phyloP scores from a whole-genome alignment of 2,888 invertebrate genomes.

The Caenorhabditis macrosperma region DNA sequence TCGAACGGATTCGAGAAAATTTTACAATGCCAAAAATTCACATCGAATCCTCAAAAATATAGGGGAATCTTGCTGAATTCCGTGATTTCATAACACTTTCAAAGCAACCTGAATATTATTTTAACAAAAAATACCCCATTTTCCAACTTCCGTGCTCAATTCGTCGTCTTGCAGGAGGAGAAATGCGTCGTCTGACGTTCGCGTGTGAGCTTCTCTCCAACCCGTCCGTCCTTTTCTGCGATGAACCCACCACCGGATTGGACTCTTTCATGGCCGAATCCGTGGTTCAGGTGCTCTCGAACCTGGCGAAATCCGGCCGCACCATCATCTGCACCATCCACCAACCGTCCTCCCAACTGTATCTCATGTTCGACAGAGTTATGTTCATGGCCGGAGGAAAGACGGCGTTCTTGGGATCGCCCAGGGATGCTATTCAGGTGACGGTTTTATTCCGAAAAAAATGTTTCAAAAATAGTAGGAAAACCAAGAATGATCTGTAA shows the following conservation, averaged over 20 bases:
- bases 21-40: no score
- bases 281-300: constrained; percentile 86
- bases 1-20: no score
- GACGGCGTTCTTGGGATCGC: constrained; percentile 88
- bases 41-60: no score
- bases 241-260: constrained; percentile 92
- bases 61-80: no score
- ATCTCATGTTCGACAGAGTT: constrained; percentile 78
- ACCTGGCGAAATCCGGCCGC: constrained; percentile 72
- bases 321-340: constrained; percentile 80
- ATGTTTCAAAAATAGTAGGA: no score
- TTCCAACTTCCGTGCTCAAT: neutral
- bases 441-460: no score
- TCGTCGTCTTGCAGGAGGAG: constrained; percentile 92
- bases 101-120: neutral
- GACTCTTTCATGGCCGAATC: constrained; percentile 95
- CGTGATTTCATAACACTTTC: no score
- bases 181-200: constrained; percentile 84
- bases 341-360: constrained; percentile 79
- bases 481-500: no score
- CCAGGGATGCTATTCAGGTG: constrained; percentile 70
- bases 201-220: constrained; percentile 92
- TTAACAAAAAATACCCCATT: neutral
- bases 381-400: constrained; percentile 91
- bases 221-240: constrained; percentile 95